Conservation (phyloP, 2,113 vertebrate species). For the Aptenodytes forsteri region DNA sequence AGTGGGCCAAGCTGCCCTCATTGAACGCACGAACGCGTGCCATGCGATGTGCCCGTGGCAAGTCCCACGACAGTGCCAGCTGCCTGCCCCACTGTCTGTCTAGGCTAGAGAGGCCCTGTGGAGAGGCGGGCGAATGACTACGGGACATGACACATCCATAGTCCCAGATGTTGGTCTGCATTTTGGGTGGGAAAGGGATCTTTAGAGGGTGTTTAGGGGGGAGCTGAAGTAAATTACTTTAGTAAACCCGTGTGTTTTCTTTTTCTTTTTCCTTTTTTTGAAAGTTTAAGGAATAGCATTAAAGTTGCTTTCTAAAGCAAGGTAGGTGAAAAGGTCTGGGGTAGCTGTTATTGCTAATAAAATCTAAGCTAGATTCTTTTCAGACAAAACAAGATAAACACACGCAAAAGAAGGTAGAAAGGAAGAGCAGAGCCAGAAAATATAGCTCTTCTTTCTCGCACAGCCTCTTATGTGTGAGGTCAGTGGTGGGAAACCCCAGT, state of each 20-base stretch:
- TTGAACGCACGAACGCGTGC: rapidly evolving
- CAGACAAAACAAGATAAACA: background rate
- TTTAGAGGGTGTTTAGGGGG: background rate
- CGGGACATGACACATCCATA: background rate
- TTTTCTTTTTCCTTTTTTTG: background rate
- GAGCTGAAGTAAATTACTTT: background rate
- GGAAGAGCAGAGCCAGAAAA: background rate
- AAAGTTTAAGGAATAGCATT: background rate
- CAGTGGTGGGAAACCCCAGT: background rate
- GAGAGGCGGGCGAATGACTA: background rate
- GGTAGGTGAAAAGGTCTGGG: background rate
- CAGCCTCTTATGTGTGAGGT: rapidly evolving
- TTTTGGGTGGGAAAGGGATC: background rate
- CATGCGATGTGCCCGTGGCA: rapidly evolving
- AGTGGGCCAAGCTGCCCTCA: no score
- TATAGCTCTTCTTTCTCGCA: background rate
- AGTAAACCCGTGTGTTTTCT: background rate
- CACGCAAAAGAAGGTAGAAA: background rate
- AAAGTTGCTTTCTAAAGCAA: background rate
- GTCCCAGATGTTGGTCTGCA: background rate
- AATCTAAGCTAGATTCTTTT: background rate
- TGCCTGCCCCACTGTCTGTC: rapidly evolving
- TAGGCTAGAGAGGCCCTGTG: no score
- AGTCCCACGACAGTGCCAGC: background rate
- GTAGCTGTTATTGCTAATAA: background rate